A percentile compares a stretch with the other conserved stretches of the same genome.
Conservation (phyloP, 2,888 invertebrate genomes). For the Dicyrtomina minuta region DNA sequence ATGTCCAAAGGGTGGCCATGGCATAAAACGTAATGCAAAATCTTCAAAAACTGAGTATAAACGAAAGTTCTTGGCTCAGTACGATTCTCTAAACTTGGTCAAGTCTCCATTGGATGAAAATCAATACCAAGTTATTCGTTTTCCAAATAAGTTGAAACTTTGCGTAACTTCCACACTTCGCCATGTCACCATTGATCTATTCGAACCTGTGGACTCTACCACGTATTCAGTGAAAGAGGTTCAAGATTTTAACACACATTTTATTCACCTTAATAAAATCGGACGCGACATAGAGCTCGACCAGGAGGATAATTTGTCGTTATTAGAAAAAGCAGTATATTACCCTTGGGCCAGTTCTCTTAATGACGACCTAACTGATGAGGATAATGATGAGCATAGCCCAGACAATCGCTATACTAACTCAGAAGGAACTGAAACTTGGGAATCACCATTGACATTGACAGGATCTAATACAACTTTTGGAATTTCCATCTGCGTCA, state of each 20-base stretch:
- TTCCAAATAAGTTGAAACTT: constrained; percentile 37
- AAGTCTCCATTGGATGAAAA: constrained; percentile 41
- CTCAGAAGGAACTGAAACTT: neutral
- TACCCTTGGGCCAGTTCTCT: constrained; percentile 7
- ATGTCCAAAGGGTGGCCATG: too few relatives aligned
- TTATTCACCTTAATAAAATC: too few relatives aligned
- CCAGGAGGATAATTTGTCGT: too few relatives aligned
- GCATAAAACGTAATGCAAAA: too few relatives aligned
- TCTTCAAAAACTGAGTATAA: too few relatives aligned
- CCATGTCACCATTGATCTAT: too few relatives aligned
- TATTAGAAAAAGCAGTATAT: neutral
- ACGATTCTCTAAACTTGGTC: constrained; percentile 18
- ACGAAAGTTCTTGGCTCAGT: neutral
- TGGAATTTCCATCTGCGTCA: constrained; percentile 10
- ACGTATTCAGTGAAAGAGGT: too few relatives aligned
- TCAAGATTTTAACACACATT: too few relatives aligned
- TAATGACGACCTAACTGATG: neutral
- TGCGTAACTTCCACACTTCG: too few relatives aligned
- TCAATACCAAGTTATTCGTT: constrained; percentile 34
- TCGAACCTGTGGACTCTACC: too few relatives aligned
- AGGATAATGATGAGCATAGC: neutral
- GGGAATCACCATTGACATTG: too few relatives aligned
- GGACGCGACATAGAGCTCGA: too few relatives aligned
- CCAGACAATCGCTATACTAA: neutral
- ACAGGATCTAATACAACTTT: neutral